Base-by-base conservation (phyloP, 2,113 vertebrate species). In the Anthoscopus minutus region DNA sequence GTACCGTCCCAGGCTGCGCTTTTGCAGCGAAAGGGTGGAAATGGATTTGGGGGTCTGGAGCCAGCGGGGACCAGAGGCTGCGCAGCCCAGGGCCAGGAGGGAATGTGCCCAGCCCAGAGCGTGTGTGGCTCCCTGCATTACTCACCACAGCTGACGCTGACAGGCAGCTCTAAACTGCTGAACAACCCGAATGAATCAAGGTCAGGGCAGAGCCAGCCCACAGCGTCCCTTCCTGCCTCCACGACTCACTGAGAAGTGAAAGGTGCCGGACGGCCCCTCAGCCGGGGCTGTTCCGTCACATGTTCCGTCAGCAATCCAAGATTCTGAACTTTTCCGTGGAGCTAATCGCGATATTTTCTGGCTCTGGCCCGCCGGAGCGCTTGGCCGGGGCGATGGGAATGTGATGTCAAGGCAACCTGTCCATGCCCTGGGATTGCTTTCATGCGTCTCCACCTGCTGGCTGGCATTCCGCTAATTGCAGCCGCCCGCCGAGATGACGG, bases 371-470 rank as follows among this genome's bases (percentile, higher is more conserved):
- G 37, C 65, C 37, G 7, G 47, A 92, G 80, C 31, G 81, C 76
- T 82, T 74, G 95, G 93, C 89, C 77, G 70, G 88, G 87, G 88
- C 93, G 62, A 7, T 78, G 96, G 96, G 94, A 96, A 93, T 58
- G 86, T 91, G 83, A 38, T 86, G 83, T 66, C 90, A 65, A 54
- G 58, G 94, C 92, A 48, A 90, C 4, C 73, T 21, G 87, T 24
- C 86, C 67, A 9, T 38, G 95, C 48, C 8, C 6, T 4, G 91
- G 95, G 96, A 97, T 94, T 84, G 89, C 93, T 97, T 97, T 96
- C 94, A 16, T 95, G 97, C 94, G 92, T 97, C 97, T 97, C 96
- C 97, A 97, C 96, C 97, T 97, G 96, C 97, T 97, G 96, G 97
- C 89, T 96, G 95, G 93, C 96, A 95, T 92, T 50, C 86, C 94